Evolutionary conservation across 1,140 invertebrate species (phyloP), one percentile per base, ranked within the genome.

Genomic region (Periplaneta americana): DNA sequence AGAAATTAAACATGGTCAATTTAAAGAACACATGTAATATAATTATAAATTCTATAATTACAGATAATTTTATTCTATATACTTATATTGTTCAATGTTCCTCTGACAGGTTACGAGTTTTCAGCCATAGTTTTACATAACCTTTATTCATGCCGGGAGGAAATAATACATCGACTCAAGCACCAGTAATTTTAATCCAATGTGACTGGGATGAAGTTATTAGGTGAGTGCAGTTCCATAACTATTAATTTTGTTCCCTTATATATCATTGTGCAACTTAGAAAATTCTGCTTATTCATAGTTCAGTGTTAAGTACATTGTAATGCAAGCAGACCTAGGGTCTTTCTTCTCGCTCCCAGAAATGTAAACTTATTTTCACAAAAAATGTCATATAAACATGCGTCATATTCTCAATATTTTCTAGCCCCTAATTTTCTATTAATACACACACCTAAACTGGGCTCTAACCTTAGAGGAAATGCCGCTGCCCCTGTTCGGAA

Each of bases 171-270:
- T n/a, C 6, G 39, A 48, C 2, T 17, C 33, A 22, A n/a, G 34
- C 74, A 8, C 89, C 89, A 57, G 86, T 88, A 48, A 84, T 90
- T 80, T 87, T 86, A 81, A 88, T 90, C 80, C 88, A 89, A 82
- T 87, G 87, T 80, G 88, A 90, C 84, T 90, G 89, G 89, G 87
- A 89, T 82, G 88, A 89, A 82, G 85, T 86, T 79, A 82, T 89
- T 80, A 88, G 87, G 88, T 88, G 86, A 75, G 36, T 75, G 13
- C 31, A n/a, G 34, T 22, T 22, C 76, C 22, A 78, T 22, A 34
- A 22, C 76, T 57, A 15, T 57, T 57, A 75, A 1, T 17, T 33
- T 75, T 18, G 13, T 75, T 75, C 22, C 22, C 6, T 28, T 31
- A 78, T 17, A 5, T 22, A 31, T 6, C 18, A n/a, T 78, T 34